Evolutionary conservation across 2,888 invertebrate genomes (phyloP).

Genomic region (Aporophyla lueneburgensis): DNA sequence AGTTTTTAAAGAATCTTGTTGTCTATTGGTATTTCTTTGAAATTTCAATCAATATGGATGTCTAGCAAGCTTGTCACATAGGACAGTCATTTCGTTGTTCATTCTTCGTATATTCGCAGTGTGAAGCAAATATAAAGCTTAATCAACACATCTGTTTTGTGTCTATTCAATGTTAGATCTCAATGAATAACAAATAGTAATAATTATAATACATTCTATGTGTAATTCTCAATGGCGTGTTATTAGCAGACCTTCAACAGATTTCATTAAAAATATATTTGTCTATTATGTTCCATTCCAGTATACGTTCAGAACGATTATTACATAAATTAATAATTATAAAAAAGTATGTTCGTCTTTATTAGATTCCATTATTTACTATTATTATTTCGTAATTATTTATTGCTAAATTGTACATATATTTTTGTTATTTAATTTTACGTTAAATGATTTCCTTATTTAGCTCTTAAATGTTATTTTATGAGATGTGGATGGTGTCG

Average conservation of each 20-base stretch:
- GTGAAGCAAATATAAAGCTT: constrained; percentile 64
- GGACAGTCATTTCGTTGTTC: constrained; percentile 53
- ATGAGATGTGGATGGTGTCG: constrained; percentile 65
- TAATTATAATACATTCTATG: constrained; percentile 58
- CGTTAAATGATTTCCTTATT: constrained; percentile 81
- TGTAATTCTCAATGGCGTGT: constrained; percentile 63
- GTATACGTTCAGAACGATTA: constrained; percentile 74
- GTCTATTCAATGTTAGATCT: constrained; percentile 70
- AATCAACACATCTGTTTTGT: constrained; percentile 61
- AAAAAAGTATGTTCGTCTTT: constrained; percentile 71
- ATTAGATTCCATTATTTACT: constrained; percentile 77
- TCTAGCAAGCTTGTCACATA: constrained; percentile 64
- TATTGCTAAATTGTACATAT: constrained; percentile 90
- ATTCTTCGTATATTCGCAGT: constrained; percentile 65
- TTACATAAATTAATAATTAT: constrained; percentile 65
- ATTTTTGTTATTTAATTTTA: constrained; percentile 91
- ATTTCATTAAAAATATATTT: constrained; percentile 53
- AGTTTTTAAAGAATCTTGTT: constrained; percentile 61
- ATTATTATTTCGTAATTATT: constrained; percentile 86
- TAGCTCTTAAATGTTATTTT: constrained; percentile 74
- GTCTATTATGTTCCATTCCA: constrained; percentile 80
- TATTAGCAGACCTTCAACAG: constrained; percentile 61
- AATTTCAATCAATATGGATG: constrained; percentile 54
- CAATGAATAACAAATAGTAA: constrained; percentile 67
- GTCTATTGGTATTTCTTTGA: constrained; percentile 58